Evolutionary conservation across 2,888 invertebrate species (phyloP).

Genomic region (Nomada hirtipes): DNA sequence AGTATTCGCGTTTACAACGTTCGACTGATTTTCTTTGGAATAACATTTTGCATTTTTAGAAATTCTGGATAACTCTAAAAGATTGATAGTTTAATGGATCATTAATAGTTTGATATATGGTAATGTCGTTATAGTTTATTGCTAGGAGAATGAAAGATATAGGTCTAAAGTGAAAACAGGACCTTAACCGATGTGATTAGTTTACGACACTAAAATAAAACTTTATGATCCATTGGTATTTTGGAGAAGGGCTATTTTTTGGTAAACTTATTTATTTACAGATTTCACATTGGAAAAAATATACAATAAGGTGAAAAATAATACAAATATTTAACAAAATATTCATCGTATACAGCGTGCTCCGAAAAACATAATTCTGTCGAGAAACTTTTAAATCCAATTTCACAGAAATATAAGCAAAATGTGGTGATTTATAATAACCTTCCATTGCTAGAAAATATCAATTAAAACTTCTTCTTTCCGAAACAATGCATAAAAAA

Average conservation of each 20-base stretch:
- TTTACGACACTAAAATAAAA: too few species aligned
- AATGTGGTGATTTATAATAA: too few species aligned
- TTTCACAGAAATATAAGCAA: too few species aligned
- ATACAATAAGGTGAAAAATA: too few species aligned
- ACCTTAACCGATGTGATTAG: too few species aligned
- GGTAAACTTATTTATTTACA: too few species aligned
- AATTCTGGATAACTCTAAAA: background rate
- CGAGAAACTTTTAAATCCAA: too few species aligned
- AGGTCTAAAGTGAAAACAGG: background rate
- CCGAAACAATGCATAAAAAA: background rate
- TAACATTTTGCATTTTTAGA: background rate
- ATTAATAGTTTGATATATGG: background rate
- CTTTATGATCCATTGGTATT: background rate
- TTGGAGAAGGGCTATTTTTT: background rate
- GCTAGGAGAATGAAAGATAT: background rate
- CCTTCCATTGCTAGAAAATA: too few species aligned
- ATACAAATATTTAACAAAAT: too few species aligned
- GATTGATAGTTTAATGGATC: slow-evolving; percentile 1
- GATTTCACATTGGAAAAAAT: too few species aligned
- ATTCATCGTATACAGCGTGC: too few species aligned
- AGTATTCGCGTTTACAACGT: background rate
- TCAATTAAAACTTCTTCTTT: background rate
- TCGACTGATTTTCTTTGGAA: background rate
- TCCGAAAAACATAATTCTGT: too few species aligned
- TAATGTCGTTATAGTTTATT: background rate